Evolutionary conservation across 1,140 invertebrate genomes (phyloP), one percentile per base, ranked within the genome.

Genomic region (Sweltsa coloradensis): DNA sequence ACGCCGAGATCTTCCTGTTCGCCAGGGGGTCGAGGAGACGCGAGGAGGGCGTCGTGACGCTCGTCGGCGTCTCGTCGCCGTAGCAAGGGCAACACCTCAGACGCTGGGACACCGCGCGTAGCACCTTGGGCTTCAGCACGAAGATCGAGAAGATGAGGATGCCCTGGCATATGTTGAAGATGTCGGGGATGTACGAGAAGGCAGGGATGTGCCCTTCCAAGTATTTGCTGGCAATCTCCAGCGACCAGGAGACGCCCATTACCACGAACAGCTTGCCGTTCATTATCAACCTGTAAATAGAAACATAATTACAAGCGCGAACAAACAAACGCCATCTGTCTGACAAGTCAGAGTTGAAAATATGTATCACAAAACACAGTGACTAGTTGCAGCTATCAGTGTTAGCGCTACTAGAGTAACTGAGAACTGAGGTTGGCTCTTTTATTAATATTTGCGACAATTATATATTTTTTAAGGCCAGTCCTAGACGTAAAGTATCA

Each of bases 241-340:
- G 65, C 0, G 75, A 60, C 81, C 83, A 85, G 0, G 74, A 73
- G 0, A 84, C 74, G 16, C 83, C 82, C 81, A 84, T 85, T 1
- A 84, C 76, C 31, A 83, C 60, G 64, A 83, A 85, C 3, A 86
- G 57, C 56, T 85, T 85, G 0, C 78, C 61, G 51, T 81, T 82
- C 61, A 85, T 69, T 13, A 75, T 58, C 40, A 82, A 77, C 55
- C 79, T 83, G 61, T 11, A 60, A 60, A 31, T 51, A 47, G 51
- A 49, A 48, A 48, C 43, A 37, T n/a, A 16, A 40, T 40, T 18
- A 42, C 44, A 18, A 26, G 19, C n/a, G 9, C 6, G 22, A 41
- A 18, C n/a, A n/a, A n/a, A n/a, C n/a, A n/a, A n/a, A n/a, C n/a
- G n/a, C n/a, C n/a, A n/a, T n/a, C n/a, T n/a, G n/a, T n/a, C n/a